Conservation (phyloP, 1,140 invertebrate species). For the Cataglyphis hispanica region DNA sequence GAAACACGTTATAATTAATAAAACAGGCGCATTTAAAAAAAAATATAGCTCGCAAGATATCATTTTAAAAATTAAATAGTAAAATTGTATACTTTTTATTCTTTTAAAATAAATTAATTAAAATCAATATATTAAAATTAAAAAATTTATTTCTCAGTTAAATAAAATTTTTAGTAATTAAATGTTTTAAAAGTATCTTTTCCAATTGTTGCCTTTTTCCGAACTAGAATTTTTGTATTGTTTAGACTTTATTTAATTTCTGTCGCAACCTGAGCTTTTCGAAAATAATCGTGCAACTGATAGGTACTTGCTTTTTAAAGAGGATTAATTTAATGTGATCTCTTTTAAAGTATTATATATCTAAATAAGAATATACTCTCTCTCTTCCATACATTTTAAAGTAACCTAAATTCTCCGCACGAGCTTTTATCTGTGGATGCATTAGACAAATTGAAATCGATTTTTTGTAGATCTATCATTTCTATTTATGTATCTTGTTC, state of each 20-base stretch:
- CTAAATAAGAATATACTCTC: neutral
- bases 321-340: constrained; percentile 6
- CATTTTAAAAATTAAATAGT: too few species aligned
- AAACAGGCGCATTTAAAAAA: neutral
- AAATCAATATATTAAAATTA: too few species aligned
- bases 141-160: neutral
- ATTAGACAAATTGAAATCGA: constrained; percentile 40
- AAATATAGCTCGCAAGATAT: too few species aligned
- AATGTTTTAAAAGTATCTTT: neutral
- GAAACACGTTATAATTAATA: neutral
- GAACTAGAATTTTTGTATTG: neutral
- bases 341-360: neutral
- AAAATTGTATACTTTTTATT: too few species aligned
- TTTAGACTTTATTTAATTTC: neutral
- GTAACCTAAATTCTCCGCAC: neutral
- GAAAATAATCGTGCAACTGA: neutral
- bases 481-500: neutral
- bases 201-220: neutral
- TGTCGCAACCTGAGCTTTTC: neutral
- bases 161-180: constrained; percentile 2
- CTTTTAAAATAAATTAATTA: too few species aligned
- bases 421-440: neutral
- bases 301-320: neutral
- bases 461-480: constrained; percentile 12
- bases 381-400: neutral